Percentiles rank a stretch among this genome's conserved stretches.
Conservation (phyloP, 2,113 vertebrate species). For the Psilopsiagon aymara region DNA sequence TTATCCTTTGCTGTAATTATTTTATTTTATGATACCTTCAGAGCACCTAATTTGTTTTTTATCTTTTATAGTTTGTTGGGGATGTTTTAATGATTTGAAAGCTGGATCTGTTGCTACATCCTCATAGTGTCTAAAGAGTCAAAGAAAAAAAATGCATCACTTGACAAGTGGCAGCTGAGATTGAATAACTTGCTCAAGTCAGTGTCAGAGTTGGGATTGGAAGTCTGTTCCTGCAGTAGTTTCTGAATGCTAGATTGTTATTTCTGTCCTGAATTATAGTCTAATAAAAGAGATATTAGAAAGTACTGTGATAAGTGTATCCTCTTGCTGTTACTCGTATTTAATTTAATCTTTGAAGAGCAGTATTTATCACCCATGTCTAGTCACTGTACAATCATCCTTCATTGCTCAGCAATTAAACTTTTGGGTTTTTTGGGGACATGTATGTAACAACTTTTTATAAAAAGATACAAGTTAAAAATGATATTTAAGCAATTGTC, state of each 20-base stretch:
- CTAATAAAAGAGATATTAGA: conserved; percentile 1
- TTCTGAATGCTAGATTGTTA: background rate
- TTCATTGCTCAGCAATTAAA: background rate
- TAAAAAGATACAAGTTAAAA: background rate
- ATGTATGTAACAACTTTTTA: background rate
- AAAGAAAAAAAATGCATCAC: background rate
- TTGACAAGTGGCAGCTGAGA: background rate
- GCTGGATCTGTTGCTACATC: background rate
- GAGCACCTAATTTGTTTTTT: background rate
- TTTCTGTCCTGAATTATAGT: background rate
- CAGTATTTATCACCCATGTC: background rate
- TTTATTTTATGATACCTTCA: conserved; percentile 3
- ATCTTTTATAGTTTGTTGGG: background rate
- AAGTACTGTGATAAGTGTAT: background rate
- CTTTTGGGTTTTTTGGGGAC: background rate
- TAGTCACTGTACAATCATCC: background rate
- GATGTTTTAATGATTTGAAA: background rate
- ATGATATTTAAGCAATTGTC: background rate
- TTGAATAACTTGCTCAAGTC: conserved; percentile 1
- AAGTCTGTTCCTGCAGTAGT: background rate
- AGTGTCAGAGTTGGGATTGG: conserved; percentile 3
- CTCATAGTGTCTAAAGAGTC: background rate
- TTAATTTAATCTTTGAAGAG: background rate
- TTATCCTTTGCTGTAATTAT: background rate
- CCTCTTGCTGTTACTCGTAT: background rate